These are phyloP conservation scores for Setipinna tenuifilis DNA, from an alignment of 2,797 vertebrate genomes.

Conservation along the genomic window DNA sequence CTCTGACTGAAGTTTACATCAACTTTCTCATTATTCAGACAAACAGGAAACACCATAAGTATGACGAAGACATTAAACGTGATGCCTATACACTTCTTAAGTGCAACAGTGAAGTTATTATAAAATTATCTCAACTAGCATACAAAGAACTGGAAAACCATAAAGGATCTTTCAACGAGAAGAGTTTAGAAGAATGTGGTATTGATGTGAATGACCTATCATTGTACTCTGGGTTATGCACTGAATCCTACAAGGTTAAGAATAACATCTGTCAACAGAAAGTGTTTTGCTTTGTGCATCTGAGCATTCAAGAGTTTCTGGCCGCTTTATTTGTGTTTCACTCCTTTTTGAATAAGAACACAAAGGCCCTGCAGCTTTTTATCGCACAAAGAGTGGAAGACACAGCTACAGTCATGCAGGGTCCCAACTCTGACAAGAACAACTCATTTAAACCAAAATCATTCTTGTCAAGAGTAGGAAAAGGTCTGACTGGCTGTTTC, in stretches of 20 bases:
- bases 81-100: no score
- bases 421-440: no score
- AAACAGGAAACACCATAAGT: no score
- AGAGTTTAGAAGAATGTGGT: no score
- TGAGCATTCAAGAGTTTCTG: conserved; percentile 35
- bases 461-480: background rate
- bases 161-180: no score
- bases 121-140: no score
- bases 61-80: background rate
- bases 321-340: conserved; percentile 22
- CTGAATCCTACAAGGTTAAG: background rate
- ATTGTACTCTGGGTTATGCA: conserved; percentile 26
- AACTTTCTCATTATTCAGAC: background rate
- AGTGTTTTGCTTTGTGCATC: conserved; percentile 28
- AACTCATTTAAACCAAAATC: no score
- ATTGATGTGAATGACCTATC: background rate
- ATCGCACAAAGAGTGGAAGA: no score
- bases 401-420: no score
- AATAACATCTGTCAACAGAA: background rate
- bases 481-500: background rate
- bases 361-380: background rate
- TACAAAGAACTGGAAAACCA: no score
- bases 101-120: no score
- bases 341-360: no score
- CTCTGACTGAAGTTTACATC: conserved; percentile 20